Conservation (phyloP, 1,140 invertebrate species). For the Neocloeon triangulifer region DNA sequence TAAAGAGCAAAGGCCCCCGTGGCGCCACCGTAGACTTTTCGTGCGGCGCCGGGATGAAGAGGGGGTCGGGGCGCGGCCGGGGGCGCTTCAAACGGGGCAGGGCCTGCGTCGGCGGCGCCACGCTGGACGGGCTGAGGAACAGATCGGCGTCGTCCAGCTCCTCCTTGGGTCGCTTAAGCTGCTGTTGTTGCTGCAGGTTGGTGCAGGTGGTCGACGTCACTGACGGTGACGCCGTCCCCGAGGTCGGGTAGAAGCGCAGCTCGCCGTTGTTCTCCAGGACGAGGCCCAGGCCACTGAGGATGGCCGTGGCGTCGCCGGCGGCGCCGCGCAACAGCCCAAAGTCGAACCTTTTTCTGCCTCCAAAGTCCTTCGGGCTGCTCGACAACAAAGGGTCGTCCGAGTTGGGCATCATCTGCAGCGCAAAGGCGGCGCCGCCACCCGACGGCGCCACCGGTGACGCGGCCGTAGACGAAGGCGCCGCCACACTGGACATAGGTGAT, state of each 20-base stretch:
- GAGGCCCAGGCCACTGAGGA: slow-evolving; percentile 32
- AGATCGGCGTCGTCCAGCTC: slow-evolving; percentile 35
- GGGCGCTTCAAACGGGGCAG: too few relatives aligned
- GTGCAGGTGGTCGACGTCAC: neutral
- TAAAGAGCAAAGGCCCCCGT: slow-evolving; percentile 11
- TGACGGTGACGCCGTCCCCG: neutral
- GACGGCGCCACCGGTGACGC: slow-evolving; percentile 2
- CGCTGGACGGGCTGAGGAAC: slow-evolving; percentile 57
- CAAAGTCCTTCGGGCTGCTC: slow-evolving; percentile 57
- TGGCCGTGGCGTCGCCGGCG: slow-evolving; percentile 24
- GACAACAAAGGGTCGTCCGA: slow-evolving; percentile 62
- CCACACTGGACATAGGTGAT: slow-evolving; percentile 26
- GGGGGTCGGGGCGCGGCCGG: slow-evolving; percentile 21
- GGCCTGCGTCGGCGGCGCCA: too few relatives aligned
- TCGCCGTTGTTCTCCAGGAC: slow-evolving; percentile 37
- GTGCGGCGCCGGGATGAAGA: slow-evolving; percentile 24
- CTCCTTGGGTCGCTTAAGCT: slow-evolving; percentile 22
- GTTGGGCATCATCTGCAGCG: slow-evolving; percentile 55
- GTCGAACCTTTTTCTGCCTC: slow-evolving; percentile 33
- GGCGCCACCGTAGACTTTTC: slow-evolving; percentile 22
- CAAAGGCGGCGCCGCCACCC: slow-evolving; percentile 6
- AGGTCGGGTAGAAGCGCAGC: slow-evolving; percentile 15
- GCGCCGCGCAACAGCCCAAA: slow-evolving; percentile 25
- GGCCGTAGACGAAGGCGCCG: slow-evolving; percentile 15
- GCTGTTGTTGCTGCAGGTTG: neutral